Conservation (phyloP, 2,888 invertebrate genomes). For the Drosophila trichaetosa region DNA sequence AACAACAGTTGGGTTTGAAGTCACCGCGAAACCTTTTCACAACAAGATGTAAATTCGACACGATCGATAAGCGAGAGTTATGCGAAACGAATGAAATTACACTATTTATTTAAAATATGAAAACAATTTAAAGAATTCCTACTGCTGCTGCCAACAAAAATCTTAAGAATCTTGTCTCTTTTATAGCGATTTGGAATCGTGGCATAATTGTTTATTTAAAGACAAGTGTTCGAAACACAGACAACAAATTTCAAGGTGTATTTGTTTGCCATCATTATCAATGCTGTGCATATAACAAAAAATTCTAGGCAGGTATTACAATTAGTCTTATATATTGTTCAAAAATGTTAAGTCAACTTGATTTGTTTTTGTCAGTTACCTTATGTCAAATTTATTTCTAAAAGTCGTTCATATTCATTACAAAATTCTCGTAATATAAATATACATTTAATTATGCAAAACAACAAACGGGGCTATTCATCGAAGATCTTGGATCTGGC, state of each 20-base stretch:
- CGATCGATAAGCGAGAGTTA: not conserved
- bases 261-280: constrained; percentile 2
- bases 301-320: not conserved
- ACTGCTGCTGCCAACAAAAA: not conserved
- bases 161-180: not conserved
- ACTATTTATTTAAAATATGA: not conserved
- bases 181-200: constrained; percentile 28
- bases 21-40: not conserved
- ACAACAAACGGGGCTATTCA: not conserved
- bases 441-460: constrained; percentile 21
- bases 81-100: not conserved
- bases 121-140: not conserved
- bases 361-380: too few relatives aligned
- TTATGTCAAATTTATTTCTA: not conserved
- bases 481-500: constrained; percentile 59
- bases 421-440: constrained; percentile 21
- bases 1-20: not conserved
- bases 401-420: not conserved
- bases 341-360: not conserved
- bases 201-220: constrained; percentile 13
- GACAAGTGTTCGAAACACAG: constrained; percentile 34
- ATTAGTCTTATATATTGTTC: too few relatives aligned
- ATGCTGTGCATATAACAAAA: not conserved
- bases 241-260: constrained; percentile 20
- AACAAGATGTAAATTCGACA: not conserved